These are phyloP conservation scores for Dendrophyllia cribrosa DNA, from an alignment of 64 coral and sea anemone species.

Conservation along the genomic window DNA sequence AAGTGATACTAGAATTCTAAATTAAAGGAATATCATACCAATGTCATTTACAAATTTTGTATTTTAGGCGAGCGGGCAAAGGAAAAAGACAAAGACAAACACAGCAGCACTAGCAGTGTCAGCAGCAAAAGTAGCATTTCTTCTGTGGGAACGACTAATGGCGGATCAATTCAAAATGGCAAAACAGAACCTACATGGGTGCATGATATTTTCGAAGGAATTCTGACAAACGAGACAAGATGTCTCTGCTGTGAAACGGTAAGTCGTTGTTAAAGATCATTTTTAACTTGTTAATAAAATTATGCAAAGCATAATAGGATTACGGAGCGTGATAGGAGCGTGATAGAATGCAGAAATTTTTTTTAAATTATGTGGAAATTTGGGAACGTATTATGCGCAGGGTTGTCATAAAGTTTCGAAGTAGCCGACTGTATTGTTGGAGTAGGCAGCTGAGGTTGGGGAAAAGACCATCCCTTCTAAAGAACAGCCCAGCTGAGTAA, in stretches of 20 bases:
- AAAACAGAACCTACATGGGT: slow-evolving; percentile 92
- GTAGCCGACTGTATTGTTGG: no score
- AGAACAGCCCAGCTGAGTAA: no score
- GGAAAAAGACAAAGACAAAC: slow-evolving; percentile 95
- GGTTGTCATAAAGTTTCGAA: no score
- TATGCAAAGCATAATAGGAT: no score
- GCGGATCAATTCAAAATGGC: slow-evolving; percentile 2
- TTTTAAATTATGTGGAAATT: no score
- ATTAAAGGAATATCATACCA: neutral
- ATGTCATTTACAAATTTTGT: neutral
- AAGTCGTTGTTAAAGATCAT: slow-evolving; percentile 16
- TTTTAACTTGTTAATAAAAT: no score
- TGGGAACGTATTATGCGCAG: no score
- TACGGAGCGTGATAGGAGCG: no score
- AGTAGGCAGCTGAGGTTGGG: no score
- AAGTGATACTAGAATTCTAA: no score
- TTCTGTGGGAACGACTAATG: slow-evolving; percentile 52
- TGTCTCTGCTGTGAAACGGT: slow-evolving; percentile 99
- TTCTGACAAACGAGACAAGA: slow-evolving; percentile 98
- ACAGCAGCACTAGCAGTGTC: slow-evolving; percentile 87
- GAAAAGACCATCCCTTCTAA: no score
- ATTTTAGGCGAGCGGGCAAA: slow-evolving; percentile 85
- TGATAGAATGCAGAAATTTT: no score
- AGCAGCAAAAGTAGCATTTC: slow-evolving; percentile 93
- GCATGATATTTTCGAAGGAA: slow-evolving; percentile 99